phyloP scores from a whole-genome alignment of 2,113 vertebrate species.

The Microtus montanus region DNA sequence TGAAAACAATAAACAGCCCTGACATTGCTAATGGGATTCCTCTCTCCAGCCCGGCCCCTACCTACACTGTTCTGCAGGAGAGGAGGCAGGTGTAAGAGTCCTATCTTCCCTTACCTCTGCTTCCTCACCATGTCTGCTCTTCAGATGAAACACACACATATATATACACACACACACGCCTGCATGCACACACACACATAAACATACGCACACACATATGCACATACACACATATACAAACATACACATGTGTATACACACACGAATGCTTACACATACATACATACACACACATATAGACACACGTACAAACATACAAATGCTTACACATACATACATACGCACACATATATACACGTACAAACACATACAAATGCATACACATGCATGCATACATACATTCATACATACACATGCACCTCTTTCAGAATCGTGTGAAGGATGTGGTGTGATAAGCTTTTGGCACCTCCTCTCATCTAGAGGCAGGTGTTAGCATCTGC shows the following conservation, averaged over 20 bases:
- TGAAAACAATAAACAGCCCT: constrained; percentile 66
- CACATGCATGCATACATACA: background rate
- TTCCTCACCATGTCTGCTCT: rapidly evolving
- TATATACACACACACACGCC: no score
- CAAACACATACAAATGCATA: no score
- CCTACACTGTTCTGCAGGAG: rapidly evolving
- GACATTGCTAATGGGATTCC: constrained; percentile 27
- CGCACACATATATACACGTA: background rate
- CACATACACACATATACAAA: background rate
- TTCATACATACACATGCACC: background rate
- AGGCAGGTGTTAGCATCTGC: background rate
- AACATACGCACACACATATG: no score
- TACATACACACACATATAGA: background rate
- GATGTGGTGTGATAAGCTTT: background rate
- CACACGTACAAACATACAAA: background rate
- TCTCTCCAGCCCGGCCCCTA: background rate
- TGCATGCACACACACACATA: background rate
- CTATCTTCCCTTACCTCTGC: background rate
- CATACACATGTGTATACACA: background rate
- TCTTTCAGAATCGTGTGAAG: background rate
- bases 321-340: no score
- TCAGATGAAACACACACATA: background rate
- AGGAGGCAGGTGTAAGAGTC: rapidly evolving
- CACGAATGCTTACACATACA: background rate
- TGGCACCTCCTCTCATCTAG: background rate